A percentile compares a stretch with the other conserved stretches of the same genome.
phyloP scores from a whole-genome alignment of 2,888 invertebrate species.

The Caenorhabditis angaria region DNA sequence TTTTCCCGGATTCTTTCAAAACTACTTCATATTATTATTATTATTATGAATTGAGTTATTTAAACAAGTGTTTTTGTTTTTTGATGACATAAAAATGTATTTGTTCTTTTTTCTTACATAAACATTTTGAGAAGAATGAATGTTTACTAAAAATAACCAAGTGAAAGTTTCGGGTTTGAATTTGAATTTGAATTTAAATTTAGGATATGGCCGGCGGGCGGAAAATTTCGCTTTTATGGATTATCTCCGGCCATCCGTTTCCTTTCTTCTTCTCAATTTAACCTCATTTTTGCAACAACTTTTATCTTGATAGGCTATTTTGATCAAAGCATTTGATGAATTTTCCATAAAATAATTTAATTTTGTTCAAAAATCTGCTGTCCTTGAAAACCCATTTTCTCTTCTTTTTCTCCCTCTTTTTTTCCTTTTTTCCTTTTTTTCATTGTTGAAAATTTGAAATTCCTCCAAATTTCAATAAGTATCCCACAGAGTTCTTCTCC shows the following conservation, averaged over 20 bases:
- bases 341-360: background rate
- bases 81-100: background rate
- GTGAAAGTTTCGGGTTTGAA: too few species aligned
- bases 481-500: background rate
- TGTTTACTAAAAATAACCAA: background rate
- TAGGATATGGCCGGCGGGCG: background rate
- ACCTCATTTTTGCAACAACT: background rate
- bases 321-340: too few species aligned
- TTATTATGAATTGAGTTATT: too few species aligned
- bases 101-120: background rate
- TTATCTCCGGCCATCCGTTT: slow-evolving; percentile 1
- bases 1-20: background rate
- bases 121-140: background rate
- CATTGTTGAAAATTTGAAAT: too few species aligned
- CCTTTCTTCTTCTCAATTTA: background rate
- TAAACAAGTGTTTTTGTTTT: slow-evolving; percentile 1
- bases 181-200: slow-evolving; percentile 1
- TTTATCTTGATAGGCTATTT: slow-evolving; percentile 1
- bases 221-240: slow-evolving; percentile 1
- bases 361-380: background rate
- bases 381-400: background rate
- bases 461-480: background rate
- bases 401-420: background rate
- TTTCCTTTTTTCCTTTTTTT: background rate
- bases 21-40: background rate